Percentiles rank a stretch among this genome's conserved stretches.
These are phyloP conservation scores for Erinaceus europaeus DNA, from an alignment of 2,113 vertebrate genomes.

Conservation along the genomic window DNA sequence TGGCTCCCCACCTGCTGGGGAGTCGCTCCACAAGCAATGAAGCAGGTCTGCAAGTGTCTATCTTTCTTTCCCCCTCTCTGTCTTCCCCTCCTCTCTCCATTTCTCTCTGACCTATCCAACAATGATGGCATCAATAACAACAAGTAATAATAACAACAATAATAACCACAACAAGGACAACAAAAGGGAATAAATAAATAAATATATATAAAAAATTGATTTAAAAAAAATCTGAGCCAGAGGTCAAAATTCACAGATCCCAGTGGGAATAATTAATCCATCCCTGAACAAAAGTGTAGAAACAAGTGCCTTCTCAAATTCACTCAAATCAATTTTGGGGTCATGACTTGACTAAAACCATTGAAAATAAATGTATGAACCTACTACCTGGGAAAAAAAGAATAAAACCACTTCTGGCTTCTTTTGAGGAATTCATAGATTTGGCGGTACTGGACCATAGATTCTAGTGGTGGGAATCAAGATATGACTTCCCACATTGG, in stretches of 20 bases:
- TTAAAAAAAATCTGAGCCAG: background rate
- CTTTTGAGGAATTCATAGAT: background rate
- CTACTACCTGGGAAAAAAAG: background rate
- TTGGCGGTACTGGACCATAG: background rate
- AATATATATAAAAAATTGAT: background rate
- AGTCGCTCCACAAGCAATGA: too few relatives aligned
- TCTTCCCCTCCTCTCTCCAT: too few relatives aligned
- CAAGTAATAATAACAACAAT: too few relatives aligned
- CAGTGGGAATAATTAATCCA: background rate
- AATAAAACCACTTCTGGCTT: background rate
- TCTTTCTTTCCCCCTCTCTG: too few relatives aligned
- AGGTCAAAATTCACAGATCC: background rate
- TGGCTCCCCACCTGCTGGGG: too few relatives aligned
- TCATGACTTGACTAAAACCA: background rate
- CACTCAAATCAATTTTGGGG: background rate
- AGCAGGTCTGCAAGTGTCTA: too few relatives aligned
- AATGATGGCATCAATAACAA: too few relatives aligned
- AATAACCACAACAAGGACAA: too few relatives aligned
- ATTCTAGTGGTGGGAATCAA: background rate
- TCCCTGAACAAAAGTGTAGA: accelerated
- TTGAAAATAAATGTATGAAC: background rate
- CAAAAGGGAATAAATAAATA: too few relatives aligned
- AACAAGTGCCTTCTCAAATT: background rate
- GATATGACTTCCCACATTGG: background rate
- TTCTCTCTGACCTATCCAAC: too few relatives aligned